These are phyloP conservation scores for Armadillidium nasatum DNA, from an alignment of 1,140 invertebrate species.

Conservation along the genomic window DNA sequence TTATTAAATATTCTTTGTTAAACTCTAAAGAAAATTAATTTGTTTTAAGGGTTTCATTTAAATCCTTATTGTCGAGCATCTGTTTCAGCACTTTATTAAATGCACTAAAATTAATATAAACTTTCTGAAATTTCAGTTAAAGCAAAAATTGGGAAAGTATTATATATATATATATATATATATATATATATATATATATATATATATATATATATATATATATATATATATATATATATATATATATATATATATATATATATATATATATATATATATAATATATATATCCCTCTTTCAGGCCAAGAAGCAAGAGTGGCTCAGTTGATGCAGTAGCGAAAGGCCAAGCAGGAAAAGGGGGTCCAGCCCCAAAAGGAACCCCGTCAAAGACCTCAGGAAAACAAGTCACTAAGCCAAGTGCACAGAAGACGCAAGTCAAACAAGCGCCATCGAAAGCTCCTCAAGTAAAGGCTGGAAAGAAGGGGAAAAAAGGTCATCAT, in stretches of 20 bases:
- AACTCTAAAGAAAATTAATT: too few species aligned
- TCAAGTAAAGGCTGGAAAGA: conserved; percentile 55
- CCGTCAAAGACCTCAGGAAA: conserved; percentile 38
- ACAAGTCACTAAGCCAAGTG: conserved; percentile 50
- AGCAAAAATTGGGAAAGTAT: not conserved
- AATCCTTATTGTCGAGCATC: too few species aligned
- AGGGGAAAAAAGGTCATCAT: conserved; percentile 70
- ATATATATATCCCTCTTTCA: not conserved
- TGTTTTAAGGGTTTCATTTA: too few species aligned
- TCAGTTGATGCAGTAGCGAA: conserved; percentile 43
- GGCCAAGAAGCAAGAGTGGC: conserved; percentile 44
- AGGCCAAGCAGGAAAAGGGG: conserved; percentile 31
- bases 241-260: conserved; percentile 21
- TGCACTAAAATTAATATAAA: too few species aligned
- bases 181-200: conserved; percentile 18
- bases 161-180: conserved; percentile 20
- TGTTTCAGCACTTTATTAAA: too few species aligned
- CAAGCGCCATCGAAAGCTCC: conserved; percentile 37
- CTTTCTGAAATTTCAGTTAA: too few species aligned
- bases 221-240: conserved; percentile 12
- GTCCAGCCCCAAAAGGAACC: conserved; percentile 31
- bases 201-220: conserved; percentile 14
- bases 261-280: conserved; percentile 1
- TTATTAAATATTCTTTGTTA: too few species aligned
- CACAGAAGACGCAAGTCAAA: conserved; percentile 56